These are phyloP conservation scores for Mustela lutreola DNA, from an alignment of 2,113 vertebrate genomes.

Conservation along the genomic window DNA sequence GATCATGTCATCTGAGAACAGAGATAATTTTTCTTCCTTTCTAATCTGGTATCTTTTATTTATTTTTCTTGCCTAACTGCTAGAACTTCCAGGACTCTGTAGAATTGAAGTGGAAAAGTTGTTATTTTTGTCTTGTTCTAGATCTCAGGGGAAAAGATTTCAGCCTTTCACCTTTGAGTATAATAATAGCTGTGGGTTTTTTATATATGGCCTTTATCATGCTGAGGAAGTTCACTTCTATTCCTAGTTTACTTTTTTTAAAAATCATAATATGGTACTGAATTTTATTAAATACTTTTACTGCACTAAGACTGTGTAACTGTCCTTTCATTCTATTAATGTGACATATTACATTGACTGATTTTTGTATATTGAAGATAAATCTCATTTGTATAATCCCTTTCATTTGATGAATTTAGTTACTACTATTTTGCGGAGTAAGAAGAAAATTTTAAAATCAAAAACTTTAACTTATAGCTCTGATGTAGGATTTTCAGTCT, in stretches of 20 bases:
- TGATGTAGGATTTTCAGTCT: neutral
- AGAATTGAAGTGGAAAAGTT: neutral
- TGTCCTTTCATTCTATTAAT: neutral
- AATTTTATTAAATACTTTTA: neutral
- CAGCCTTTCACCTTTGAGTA: neutral
- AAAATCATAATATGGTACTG: neutral
- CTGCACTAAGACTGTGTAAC: neutral
- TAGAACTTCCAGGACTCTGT: neutral
- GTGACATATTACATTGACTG: neutral
- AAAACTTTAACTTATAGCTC: neutral
- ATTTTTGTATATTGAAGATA: neutral
- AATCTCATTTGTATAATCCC: neutral
- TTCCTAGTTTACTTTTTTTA: neutral
- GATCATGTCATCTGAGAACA: neutral
- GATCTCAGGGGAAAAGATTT: neutral
- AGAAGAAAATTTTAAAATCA: slow-evolving; percentile 10
- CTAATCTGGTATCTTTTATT: neutral
- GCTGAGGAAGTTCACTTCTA: neutral
- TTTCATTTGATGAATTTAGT: slow-evolving; percentile 12
- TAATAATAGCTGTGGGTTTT: neutral
- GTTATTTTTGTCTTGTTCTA: neutral
- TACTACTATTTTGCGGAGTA: neutral
- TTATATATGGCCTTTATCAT: neutral
- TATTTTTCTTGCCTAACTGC: neutral
- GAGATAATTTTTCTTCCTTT: neutral